Evolutionary conservation across 2,113 vertebrate genomes (phyloP).

Genomic region (Cyanoliseus patagonus): DNA sequence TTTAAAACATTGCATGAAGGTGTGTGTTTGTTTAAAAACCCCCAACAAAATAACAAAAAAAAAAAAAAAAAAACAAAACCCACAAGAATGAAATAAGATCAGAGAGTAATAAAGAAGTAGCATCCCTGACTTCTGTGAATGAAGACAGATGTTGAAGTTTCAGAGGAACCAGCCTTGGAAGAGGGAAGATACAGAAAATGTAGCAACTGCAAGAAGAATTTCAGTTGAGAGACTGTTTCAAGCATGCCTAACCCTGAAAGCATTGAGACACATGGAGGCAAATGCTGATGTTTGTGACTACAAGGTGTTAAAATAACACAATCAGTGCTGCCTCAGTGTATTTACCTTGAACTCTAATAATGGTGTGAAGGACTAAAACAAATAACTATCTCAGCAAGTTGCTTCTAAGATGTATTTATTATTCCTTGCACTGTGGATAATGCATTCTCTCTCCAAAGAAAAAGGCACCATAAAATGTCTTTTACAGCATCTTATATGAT

Average conservation of each 20-base stretch:
- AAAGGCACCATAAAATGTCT: background rate
- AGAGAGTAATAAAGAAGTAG: background rate
- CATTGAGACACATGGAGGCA: fast-evolving
- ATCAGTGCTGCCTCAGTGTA: background rate
- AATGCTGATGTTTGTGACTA: background rate
- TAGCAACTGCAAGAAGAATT: background rate
- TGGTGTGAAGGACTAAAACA: background rate
- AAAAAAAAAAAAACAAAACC: no score
- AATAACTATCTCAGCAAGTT: background rate
- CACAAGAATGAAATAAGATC: background rate
- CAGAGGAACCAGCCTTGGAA: background rate
- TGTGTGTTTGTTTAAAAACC: background rate
- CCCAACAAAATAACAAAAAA: background rate
- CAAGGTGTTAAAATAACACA: background rate
- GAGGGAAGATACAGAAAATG: background rate
- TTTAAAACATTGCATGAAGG: background rate
- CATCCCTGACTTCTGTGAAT: background rate
- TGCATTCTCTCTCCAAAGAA: background rate
- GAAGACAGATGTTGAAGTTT: background rate
- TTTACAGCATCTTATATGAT: fast-evolving
- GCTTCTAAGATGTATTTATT: background rate
- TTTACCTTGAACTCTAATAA: background rate
- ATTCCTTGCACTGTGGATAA: background rate
- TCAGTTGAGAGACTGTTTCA: background rate
- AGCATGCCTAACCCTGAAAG: background rate